Evolutionary conservation across 2,113 vertebrate genomes (phyloP).

Genomic region (Nettapus auritus): DNA sequence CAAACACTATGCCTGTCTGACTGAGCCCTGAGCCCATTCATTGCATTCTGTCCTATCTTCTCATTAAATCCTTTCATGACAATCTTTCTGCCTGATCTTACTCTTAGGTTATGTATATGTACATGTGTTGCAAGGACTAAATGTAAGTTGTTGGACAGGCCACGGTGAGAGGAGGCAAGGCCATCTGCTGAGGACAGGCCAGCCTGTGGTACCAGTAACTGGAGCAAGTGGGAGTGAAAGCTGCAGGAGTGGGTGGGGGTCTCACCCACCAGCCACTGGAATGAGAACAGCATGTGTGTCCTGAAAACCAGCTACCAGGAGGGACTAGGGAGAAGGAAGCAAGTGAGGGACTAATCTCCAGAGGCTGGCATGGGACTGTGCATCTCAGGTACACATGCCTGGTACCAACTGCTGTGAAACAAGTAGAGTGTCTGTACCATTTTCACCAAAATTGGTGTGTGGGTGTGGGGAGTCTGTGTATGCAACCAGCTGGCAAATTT

Average conservation of each 20-base stretch:
- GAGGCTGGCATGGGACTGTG: background rate
- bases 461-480: background rate
- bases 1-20: background rate
- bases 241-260: fast-evolving
- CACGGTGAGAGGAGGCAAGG: background rate
- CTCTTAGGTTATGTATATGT: background rate
- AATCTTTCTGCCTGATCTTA: background rate
- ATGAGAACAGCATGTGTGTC: background rate
- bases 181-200: too few species aligned
- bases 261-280: background rate
- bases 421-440: background rate
- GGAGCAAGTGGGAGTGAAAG: background rate
- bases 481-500: background rate
- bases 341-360: background rate
- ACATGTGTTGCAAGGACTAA: background rate
- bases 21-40: background rate
- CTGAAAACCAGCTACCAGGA: background rate
- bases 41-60: background rate
- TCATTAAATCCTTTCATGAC: background rate
- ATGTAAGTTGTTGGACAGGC: background rate
- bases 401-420: background rate
- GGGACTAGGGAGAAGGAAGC: background rate
- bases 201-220: background rate
- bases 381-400: fast-evolving
- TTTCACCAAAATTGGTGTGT: background rate